These are phyloP conservation scores for Ceryle rudis DNA, from an alignment of 2,797 vertebrate species.

Conservation along the genomic window DNA sequence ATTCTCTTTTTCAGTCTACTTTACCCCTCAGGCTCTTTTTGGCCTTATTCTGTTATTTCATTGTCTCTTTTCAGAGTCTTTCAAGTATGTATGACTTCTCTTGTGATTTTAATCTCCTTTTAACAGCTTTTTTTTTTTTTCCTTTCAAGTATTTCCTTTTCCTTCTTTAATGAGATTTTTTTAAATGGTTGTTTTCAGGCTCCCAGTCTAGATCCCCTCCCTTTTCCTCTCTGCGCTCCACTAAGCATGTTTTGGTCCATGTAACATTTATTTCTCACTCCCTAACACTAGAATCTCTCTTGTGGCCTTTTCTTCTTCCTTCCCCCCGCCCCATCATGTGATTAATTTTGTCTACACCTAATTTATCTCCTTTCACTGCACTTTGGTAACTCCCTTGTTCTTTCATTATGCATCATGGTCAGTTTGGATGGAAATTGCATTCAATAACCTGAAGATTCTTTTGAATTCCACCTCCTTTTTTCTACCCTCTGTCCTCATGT, in stretches of 20 bases:
- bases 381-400: not conserved
- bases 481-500: not conserved
- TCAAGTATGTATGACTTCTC: not conserved
- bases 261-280: not conserved
- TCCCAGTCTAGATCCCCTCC: not conserved
- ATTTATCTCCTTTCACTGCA: not conserved
- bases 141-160: not conserved
- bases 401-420: not conserved
- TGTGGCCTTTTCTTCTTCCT: not conserved
- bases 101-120: not conserved
- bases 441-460: not conserved
- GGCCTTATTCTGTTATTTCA: not conserved
- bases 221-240: not conserved
- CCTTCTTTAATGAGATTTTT: not conserved
- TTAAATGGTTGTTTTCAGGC: not conserved
- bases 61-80: not conserved
- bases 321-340: fast-evolving
- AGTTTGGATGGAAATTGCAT: not conserved
- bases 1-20: not conserved
- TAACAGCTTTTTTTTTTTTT: not conserved
- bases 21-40: not conserved
- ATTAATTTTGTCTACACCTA: not conserved
- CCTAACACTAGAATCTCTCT: not conserved
- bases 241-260: not conserved
- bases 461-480: not conserved